Percentiles rank a stretch among this genome's conserved stretches.
Conservation (phyloP, 2,113 vertebrate genomes). For the Hemichromis elongatus region DNA sequence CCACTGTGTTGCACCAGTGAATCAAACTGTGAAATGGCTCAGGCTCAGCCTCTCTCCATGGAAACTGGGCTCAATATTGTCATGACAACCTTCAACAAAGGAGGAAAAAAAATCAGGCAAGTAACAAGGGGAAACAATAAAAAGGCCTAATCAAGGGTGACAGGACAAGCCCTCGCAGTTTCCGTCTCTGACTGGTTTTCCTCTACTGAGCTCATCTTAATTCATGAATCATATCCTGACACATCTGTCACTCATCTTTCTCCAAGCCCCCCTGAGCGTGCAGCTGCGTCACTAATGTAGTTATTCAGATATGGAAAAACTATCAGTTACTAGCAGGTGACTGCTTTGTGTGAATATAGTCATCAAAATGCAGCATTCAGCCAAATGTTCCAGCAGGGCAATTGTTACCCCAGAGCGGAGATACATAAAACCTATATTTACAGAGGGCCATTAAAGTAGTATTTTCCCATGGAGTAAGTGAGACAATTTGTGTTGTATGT, state of each 20-base stretch:
- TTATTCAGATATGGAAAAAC: constrained; percentile 22
- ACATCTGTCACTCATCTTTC: constrained; percentile 10
- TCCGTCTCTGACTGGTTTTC: neutral
- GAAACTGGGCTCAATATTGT: constrained; percentile 73
- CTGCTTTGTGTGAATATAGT: constrained; percentile 12
- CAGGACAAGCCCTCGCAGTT: constrained; percentile 15
- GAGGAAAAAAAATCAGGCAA: constrained; percentile 42
- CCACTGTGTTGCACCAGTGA: neutral
- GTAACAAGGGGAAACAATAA: constrained; percentile 43
- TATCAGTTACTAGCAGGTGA: neutral
- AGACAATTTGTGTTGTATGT: neutral
- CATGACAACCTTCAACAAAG: constrained; percentile 74
- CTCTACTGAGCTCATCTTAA: neutral
- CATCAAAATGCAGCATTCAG: constrained; percentile 11
- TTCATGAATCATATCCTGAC: constrained; percentile 9
- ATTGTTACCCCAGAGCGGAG: constrained; percentile 1
- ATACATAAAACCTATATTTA: neutral
- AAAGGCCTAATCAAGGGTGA: constrained; percentile 39
- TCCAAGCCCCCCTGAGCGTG: neutral
- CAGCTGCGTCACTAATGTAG: neutral
- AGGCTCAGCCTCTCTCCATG: constrained; percentile 71
- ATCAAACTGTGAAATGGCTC: constrained; percentile 39
- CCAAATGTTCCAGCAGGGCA: constrained; percentile 1
- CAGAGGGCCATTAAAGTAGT: neutral
- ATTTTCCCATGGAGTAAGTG: neutral